Evolutionary conservation across 1,140 invertebrate species (phyloP), one percentile per base, ranked within the genome.

Genomic region (Pseudomyrmex dendroicus): DNA sequence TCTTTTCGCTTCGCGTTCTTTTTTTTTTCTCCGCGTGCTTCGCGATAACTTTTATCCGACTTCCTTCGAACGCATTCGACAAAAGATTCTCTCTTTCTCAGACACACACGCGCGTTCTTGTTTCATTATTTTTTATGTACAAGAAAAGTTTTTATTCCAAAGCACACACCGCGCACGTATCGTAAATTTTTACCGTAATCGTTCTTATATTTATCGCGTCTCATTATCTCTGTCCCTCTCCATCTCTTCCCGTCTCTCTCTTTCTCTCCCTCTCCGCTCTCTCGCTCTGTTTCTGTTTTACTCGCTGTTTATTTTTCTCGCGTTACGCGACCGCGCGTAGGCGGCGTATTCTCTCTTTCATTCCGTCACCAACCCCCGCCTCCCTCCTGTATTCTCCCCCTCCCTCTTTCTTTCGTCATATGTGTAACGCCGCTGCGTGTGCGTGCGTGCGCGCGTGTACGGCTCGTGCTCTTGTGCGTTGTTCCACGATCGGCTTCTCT

Each of bases 251-350:
- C 35, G 59, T 78, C 64, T 35, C 20, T 46, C 20, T 17, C 57
- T 68, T 54, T 80, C 59, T 80, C 70, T 72, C 20, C 12, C 17
- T 46, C 17, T 25, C 52, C 59, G 59, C 46, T 22, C 52, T 63
- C 73, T 54, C 50, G 78, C 46, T 77, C 61, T 77, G 73, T 83
- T 77, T 80, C 66, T 66, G 76, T 80, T 80, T 80, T 61, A 54
- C 54, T 80, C 54, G 44, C 76, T 80, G 66, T 80, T 80, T 80
- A 80, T 80, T 80, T 80, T 59, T 59, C 76, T 80, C 66, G 66
- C 66, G 66, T 80, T 80, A 80, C 76, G 76, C 64, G 76, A 80
- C 66, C 76, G 76, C 61, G 72, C 78, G 68, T 82, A 73, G 68
- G 73, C 54, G 62, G 73, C 46, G 62, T 78, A 25, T 77, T 78